Percentiles rank a stretch among this genome's conserved stretches.
Conservation (phyloP, 1,140 invertebrate species). For the Varroa destructor region DNA sequence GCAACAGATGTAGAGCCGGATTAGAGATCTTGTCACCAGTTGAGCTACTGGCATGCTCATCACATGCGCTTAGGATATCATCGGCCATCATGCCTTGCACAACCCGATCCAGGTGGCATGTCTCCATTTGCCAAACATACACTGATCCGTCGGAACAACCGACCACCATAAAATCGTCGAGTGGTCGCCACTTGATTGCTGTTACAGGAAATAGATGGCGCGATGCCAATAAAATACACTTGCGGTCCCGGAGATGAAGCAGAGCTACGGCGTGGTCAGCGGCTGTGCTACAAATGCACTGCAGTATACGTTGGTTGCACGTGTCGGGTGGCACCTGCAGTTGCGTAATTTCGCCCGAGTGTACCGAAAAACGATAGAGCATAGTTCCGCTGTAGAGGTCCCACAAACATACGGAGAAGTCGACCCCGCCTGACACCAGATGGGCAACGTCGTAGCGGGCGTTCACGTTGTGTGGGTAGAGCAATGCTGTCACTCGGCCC, state of each 20-base stretch:
- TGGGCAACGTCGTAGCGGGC: constrained; percentile 80
- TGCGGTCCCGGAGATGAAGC: constrained; percentile 78
- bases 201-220: constrained; percentile 91
- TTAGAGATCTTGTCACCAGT: constrained; percentile 59
- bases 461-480: constrained; percentile 86
- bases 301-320: constrained; percentile 75
- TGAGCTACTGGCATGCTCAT: constrained; percentile 57
- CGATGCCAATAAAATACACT: constrained; percentile 85
- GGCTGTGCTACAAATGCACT: constrained; percentile 90
- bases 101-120: constrained; percentile 85
- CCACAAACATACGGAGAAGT: constrained; percentile 96
- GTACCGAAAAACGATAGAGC: constrained; percentile 88
- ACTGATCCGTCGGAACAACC: constrained; percentile 94
- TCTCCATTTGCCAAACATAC: constrained; percentile 99
- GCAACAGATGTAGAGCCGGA: constrained; percentile 73
- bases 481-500: constrained; percentile 80
- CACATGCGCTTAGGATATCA: constrained; percentile 87
- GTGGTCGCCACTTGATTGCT: constrained; percentile 87
- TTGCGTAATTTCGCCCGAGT: constrained; percentile 70
- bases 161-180: constrained; percentile 95
- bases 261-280: constrained; percentile 93
- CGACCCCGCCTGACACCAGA: constrained; percentile 85
- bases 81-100: constrained; percentile 87
- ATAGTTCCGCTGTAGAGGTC: constrained; percentile 78
- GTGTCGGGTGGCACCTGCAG: constrained; percentile 78